Percentiles rank a stretch among this genome's conserved stretches.
phyloP scores from a whole-genome alignment of 2,797 vertebrate species.

The Myotis daubentonii region DNA sequence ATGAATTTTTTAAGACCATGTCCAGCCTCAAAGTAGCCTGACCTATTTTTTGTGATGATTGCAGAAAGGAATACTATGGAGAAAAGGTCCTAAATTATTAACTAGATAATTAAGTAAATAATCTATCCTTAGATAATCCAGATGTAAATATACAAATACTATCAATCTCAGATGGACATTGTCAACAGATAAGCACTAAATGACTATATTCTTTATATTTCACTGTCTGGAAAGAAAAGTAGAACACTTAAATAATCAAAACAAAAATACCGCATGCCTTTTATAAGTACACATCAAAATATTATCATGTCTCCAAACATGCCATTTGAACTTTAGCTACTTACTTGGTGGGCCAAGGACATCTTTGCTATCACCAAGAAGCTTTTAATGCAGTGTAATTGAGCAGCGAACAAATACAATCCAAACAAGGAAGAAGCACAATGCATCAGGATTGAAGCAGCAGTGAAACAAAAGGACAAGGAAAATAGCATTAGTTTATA shows the following conservation, averaged over 20 bases:
- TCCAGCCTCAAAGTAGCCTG: not conserved
- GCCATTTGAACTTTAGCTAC: slow-evolving; percentile 83
- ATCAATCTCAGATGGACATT: not conserved
- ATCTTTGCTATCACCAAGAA: slow-evolving; percentile 95
- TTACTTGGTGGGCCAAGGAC: slow-evolving; percentile 93
- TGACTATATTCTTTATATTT: slow-evolving; percentile 31
- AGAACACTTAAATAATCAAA: slow-evolving; percentile 42
- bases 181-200: not conserved
- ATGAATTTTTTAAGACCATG: not conserved
- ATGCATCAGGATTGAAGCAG: slow-evolving; percentile 80
- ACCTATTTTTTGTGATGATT: not conserved
- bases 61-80: not conserved
- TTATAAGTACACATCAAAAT: slow-evolving; percentile 57
- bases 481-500: slow-evolving; percentile 87
- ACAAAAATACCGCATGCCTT: slow-evolving; percentile 28
- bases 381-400: slow-evolving; percentile 87
- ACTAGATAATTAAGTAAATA: slow-evolving; percentile 10
- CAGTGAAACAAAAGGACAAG: slow-evolving; percentile 84
- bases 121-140: not conserved
- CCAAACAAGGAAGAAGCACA: slow-evolving; percentile 87
- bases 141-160: not conserved
- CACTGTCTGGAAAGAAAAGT: slow-evolving; percentile 38
- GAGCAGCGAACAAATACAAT: slow-evolving; percentile 86
- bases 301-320: slow-evolving; percentile 45
- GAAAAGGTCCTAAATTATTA: not conserved